Conservation (phyloP, 2,113 vertebrate species). For the Anguilla rostrata region DNA sequence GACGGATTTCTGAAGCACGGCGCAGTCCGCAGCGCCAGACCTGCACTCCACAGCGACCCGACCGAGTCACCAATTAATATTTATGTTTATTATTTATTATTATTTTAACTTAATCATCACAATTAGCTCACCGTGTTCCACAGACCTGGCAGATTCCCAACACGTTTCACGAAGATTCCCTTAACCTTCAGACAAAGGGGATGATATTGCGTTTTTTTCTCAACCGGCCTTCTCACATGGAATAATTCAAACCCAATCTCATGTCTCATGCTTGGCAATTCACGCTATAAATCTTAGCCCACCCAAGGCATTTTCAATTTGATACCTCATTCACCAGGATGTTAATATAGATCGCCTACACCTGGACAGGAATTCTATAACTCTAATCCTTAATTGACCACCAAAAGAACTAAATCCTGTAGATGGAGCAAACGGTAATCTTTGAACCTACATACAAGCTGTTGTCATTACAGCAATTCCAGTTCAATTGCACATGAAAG, state of each 20-base stretch:
- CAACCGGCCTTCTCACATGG: background rate
- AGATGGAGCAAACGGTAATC: background rate
- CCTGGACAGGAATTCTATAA: background rate
- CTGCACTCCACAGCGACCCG: background rate
- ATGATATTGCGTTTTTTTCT: background rate
- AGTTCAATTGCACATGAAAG: background rate
- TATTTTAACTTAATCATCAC: too few species aligned
- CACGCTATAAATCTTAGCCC: background rate
- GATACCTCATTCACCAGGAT: background rate
- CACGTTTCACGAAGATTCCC: background rate
- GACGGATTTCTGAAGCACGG: background rate
- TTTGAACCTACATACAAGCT: background rate
- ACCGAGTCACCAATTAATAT: background rate
- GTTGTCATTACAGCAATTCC: background rate
- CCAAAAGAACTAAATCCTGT: background rate
- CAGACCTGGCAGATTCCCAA: background rate
- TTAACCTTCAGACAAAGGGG: background rate
- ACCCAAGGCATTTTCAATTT: background rate
- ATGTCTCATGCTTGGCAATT: background rate
- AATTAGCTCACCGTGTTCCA: background rate
- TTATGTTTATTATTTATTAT: too few species aligned
- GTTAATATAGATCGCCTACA: background rate
- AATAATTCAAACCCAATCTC: background rate
- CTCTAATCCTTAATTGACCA: background rate
- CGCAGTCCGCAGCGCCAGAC: background rate